Base-by-base conservation (phyloP, 2,113 vertebrate genomes). In the Corythaeola cristata region DNA sequence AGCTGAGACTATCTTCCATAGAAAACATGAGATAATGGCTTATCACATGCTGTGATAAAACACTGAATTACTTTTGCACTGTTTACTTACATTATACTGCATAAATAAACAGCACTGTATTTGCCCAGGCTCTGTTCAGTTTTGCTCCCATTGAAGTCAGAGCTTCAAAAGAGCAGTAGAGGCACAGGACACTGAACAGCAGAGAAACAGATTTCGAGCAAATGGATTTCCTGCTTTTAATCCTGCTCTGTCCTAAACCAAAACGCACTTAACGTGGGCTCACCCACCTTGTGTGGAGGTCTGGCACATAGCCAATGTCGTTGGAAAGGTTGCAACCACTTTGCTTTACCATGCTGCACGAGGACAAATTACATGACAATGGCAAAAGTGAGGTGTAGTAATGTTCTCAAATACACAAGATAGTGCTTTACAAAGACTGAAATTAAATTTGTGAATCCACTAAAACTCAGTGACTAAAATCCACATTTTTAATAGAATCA, bases 21-120 rank as follows among this genome's bases (percentile, higher is more conserved):
- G 95, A 96, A 98, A 98, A 90, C 88, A 97, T 53, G 89, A 98
- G 96, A 97, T 98, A 98, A 97, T 97, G 96, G 96, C 84, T 97
- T 79, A 86, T 91, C 94, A 76, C 97, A 95, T 5, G 90, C 97
- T 98, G 97, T 93, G 98, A 82, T 95, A 97, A 97, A 98, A 80
- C 89, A 92, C 58, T 35, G 69, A 86, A 91, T 97, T 95, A n/a
- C 94, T 98, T 96, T 95, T 96, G 97, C 15, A 3, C 78, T 94
- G 93, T 97, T 98, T 96, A 76, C 88, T 95, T 95, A 67, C 82
- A 91, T 95, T 93, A 83, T 39, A 67, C 55, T 91, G 44, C 47
- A 22, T 96, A 97, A 96, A 97, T 89, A 98, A 96, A 96, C 86
- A 73, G 76, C 30, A 22, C n/a, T 68, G 62, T 79, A 80, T 93